A percentile compares a stretch with the other conserved stretches of the same genome.
phyloP scores from a whole-genome alignment of 2,797 vertebrate species.

The Bovichtus variegatus region DNA sequence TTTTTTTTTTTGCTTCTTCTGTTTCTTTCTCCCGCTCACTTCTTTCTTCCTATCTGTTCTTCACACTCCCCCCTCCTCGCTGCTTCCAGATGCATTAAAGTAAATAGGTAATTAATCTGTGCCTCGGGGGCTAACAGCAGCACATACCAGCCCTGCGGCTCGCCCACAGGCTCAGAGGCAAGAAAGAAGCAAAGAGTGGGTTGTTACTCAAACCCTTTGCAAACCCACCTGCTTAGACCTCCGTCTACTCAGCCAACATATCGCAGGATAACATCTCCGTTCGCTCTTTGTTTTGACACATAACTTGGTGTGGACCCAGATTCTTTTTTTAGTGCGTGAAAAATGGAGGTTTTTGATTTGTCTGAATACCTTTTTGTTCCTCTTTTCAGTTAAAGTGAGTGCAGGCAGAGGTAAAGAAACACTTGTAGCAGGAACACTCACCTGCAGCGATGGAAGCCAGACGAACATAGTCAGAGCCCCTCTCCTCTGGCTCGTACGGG shows the following conservation, averaged over 20 bases:
- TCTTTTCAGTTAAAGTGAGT: background rate
- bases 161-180: constrained; percentile 52
- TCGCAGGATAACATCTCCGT: background rate
- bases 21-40: constrained; percentile 7
- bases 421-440: constrained; percentile 59
- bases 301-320: background rate
- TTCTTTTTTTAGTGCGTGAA: too few species aligned
- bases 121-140: constrained; percentile 70
- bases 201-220: constrained; percentile 51
- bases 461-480: constrained; percentile 91
- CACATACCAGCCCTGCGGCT: constrained; percentile 62
- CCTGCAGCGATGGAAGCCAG: constrained; percentile 95
- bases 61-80: constrained; percentile 3
- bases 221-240: constrained; percentile 22
- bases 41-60: constrained; percentile 13
- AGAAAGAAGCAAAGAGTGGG: constrained; percentile 45
- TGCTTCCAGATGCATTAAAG: constrained; percentile 66
- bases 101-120: constrained; percentile 79
- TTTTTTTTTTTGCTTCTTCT: background rate
- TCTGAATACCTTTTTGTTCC: background rate
- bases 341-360: background rate
- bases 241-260: background rate
- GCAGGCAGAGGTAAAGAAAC: background rate
- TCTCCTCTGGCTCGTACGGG: constrained; percentile 91
- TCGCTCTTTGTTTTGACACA: constrained; percentile 1